Evolutionary conservation across 2,113 vertebrate genomes (phyloP).

Genomic region (Saguinus imperator): DNA sequence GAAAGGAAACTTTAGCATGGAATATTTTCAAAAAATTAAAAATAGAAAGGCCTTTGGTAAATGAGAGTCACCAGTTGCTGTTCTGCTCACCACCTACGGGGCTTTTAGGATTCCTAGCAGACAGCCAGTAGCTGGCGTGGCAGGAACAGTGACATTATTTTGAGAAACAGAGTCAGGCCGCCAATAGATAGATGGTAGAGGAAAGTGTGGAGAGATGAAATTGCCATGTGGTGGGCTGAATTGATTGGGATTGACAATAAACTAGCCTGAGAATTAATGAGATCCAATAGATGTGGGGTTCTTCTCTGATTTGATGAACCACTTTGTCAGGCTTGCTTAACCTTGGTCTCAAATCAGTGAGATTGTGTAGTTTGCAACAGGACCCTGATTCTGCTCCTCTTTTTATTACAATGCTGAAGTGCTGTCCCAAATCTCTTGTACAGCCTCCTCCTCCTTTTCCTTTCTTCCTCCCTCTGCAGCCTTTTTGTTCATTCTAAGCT

Average conservation of each 20-base stretch:
- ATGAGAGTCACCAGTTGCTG: constrained; percentile 37
- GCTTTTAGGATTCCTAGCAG: constrained; percentile 51
- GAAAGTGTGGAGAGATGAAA: constrained; percentile 46
- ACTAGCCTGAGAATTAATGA: constrained; percentile 65
- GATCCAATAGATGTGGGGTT: constrained; percentile 42
- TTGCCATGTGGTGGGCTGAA: neutral
- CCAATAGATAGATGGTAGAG: constrained; percentile 21
- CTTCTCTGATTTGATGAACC: constrained; percentile 65
- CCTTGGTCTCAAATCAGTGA: constrained; percentile 63
- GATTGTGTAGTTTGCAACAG: constrained; percentile 24
- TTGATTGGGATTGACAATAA: constrained; percentile 65
- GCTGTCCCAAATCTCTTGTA: neutral
- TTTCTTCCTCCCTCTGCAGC: neutral
- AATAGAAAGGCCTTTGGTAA: constrained; percentile 72
- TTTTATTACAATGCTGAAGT: neutral
- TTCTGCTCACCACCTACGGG: constrained; percentile 51
- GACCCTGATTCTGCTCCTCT: neutral
- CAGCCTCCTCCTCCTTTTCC: no score
- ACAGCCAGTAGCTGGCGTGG: neutral
- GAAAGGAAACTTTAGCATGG: constrained; percentile 63
- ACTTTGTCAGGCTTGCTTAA: constrained; percentile 76
- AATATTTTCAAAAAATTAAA: constrained; percentile 77
- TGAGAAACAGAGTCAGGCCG: constrained; percentile 49
- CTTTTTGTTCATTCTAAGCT: constrained; percentile 29
- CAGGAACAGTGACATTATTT: constrained; percentile 59